Percentiles rank a stretch among this genome's conserved stretches.
phyloP scores from a whole-genome alignment of 92 coral and sea anemone genomes.

The Hydrozoanthus gracilis region DNA sequence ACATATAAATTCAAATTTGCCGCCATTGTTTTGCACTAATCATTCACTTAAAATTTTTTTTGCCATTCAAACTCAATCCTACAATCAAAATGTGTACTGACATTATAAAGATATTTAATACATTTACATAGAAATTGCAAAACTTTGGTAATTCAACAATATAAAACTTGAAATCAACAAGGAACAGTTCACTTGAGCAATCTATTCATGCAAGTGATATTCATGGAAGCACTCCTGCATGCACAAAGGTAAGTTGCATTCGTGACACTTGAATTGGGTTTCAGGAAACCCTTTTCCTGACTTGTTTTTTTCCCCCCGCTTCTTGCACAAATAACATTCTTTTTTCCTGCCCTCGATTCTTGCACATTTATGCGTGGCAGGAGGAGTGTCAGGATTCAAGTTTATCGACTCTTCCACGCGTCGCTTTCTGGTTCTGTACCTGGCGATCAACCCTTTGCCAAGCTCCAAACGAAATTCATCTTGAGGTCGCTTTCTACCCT shows the following conservation, averaged over 20 bases:
- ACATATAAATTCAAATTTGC: slow-evolving; percentile 10
- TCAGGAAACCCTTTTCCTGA: too few species aligned
- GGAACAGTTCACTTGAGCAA: background rate
- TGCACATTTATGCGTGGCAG: slow-evolving; percentile 1
- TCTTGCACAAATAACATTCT: slow-evolving; percentile 1
- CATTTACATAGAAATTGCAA: background rate
- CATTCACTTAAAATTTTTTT: too few species aligned
- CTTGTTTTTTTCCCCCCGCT: too few species aligned
- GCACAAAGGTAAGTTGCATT: too few species aligned
- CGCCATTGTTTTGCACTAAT: slow-evolving; percentile 1
- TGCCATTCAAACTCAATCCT: too few species aligned
- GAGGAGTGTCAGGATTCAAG: slow-evolving; percentile 12
- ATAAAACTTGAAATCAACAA: background rate
- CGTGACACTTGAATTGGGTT: too few species aligned
- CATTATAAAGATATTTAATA: background rate
- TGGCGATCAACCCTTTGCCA: background rate
- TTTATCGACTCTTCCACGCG: background rate
- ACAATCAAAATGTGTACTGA: too few species aligned
- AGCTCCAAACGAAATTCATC: slow-evolving; percentile 5
- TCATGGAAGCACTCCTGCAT: background rate
- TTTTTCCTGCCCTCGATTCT: slow-evolving; percentile 8
- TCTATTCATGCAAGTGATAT: slow-evolving; percentile 1
- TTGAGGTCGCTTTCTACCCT: background rate
- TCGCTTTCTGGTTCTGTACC: background rate
- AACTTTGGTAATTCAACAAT: background rate